Base-by-base conservation (phyloP, 2,113 vertebrate species). In the Dicerorhinus sumatrensis region DNA sequence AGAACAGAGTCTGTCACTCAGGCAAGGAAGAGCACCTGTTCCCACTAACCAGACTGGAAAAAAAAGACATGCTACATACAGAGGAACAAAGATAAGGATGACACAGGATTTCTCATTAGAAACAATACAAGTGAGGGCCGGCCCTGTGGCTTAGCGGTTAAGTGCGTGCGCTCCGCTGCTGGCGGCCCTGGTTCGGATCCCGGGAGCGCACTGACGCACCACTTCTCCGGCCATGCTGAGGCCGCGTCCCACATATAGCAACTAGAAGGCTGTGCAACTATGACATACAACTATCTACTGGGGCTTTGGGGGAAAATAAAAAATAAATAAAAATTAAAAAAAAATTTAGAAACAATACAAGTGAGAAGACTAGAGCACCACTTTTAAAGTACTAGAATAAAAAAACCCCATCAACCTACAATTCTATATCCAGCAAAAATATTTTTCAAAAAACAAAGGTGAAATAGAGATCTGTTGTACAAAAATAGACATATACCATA, bases 271-370 rank as follows among this genome's bases (percentile, higher is more conserved):
- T n/a, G n/a, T n/a, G n/a, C n/a, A n/a, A n/a, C n/a, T n/a, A n/a
- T n/a, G n/a, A n/a, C n/a, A n/a, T n/a, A n/a, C n/a, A n/a, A n/a
- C n/a, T n/a, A n/a, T n/a, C n/a, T n/a, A n/a, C n/a, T n/a, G n/a
- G n/a, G n/a, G n/a, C n/a, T n/a, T n/a, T n/a, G n/a, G n/a, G n/a
- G n/a, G n/a, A n/a, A n/a, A n/a, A n/a, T n/a, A n/a, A n/a, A n/a
- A n/a, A n/a, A n/a, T n/a, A n/a, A n/a, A n/a, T n/a, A n/a, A n/a
- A n/a, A n/a, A n/a, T n/a, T n/a, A n/a, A n/a, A n/a, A n/a, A n/a
- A n/a, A n/a, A n/a, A n/a, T n/a, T 83, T 85, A 93, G 62, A 92
- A 93, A 83, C 36, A 90, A 76, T 36, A 8, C 29, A 54, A 94
- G 23, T 36, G 56, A 72, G 48, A 73, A 81, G 51, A 77, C 56